Base-by-base conservation (phyloP, 2,113 vertebrate genomes). In the Psittacus erithacus region DNA sequence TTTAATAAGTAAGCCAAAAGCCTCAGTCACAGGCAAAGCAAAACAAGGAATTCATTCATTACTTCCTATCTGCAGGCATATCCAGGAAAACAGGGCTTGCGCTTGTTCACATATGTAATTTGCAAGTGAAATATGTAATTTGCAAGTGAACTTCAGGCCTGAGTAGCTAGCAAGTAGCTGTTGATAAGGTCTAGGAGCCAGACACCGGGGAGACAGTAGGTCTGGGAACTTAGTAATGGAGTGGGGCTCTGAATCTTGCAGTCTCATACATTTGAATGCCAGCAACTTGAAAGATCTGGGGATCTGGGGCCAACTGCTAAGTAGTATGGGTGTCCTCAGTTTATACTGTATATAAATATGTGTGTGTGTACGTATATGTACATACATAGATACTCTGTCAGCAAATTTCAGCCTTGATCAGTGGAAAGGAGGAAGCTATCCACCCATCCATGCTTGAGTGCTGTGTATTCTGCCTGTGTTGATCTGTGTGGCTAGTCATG, bases 151-250 rank as follows among this genome's bases (percentile, higher is more conserved):
- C 52, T 62, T 43, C 67, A 86, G 85, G 33, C 6, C 44, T 41
- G 13, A 70, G 23, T 24, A 88, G 18, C 28, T 46, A 65, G 6
- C 7, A 55, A 63, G 29, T 25, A 57, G 13, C 38, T 47, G 33
- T 59, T 15, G 24, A 24, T 33, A 68, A 53, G 7, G 13, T 49
- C 24, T 68, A 77, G 27, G 19, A 65, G 6, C 5, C 12, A 50
- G 60, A 43, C 28, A 71, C 4, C 5, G 24, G 8, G 28, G n/a
- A 76, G 19, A 75, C 2, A 1, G 3, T 17, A 28, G 2, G 4
- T 84, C 38, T 60, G 15, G 17, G 64, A 81, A 77, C 6, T 20
- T 60, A 24, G 28, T 23, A 41, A 41, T 8, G 10, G 17, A 60
- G 5, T 38, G 9, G 13, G 7, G 3, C 5, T 65, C 6, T 55